Evolutionary conservation across 2,113 vertebrate genomes (phyloP).

Genomic region (Proteles cristata): DNA sequence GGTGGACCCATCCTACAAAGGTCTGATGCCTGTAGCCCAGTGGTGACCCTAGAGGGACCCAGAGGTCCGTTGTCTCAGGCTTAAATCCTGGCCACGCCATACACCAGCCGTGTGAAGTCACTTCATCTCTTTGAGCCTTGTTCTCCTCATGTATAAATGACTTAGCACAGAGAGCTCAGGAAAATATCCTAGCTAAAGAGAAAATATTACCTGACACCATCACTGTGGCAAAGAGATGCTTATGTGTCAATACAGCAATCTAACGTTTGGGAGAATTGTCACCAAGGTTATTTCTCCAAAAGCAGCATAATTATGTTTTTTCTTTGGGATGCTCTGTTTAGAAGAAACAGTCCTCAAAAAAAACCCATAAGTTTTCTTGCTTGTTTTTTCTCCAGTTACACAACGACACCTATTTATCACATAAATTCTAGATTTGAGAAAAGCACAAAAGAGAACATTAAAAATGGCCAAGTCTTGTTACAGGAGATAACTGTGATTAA

Average conservation of each 20-base stretch:
- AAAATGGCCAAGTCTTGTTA: background rate
- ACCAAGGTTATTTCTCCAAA: background rate
- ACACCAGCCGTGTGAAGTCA: background rate
- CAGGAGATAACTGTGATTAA: background rate
- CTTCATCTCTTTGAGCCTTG: background rate
- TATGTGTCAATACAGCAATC: background rate
- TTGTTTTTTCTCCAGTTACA: background rate
- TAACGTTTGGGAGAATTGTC: background rate
- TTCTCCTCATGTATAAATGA: background rate
- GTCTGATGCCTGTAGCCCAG: rapidly evolving
- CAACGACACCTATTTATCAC: background rate
- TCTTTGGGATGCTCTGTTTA: background rate
- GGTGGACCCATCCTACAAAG: too few species aligned
- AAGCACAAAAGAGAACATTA: background rate
- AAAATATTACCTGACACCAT: background rate
- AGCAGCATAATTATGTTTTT: background rate
- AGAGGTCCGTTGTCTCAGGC: background rate
- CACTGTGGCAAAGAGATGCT: background rate
- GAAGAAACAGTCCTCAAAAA: background rate
- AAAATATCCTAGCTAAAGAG: too few species aligned
- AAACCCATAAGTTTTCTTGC: background rate
- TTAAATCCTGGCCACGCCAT: background rate
- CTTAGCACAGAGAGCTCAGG: background rate
- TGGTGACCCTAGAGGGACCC: background rate
- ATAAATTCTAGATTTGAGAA: background rate